phyloP scores from a whole-genome alignment of 2,888 invertebrate species.

The Lasioglossum oenotherae region DNA sequence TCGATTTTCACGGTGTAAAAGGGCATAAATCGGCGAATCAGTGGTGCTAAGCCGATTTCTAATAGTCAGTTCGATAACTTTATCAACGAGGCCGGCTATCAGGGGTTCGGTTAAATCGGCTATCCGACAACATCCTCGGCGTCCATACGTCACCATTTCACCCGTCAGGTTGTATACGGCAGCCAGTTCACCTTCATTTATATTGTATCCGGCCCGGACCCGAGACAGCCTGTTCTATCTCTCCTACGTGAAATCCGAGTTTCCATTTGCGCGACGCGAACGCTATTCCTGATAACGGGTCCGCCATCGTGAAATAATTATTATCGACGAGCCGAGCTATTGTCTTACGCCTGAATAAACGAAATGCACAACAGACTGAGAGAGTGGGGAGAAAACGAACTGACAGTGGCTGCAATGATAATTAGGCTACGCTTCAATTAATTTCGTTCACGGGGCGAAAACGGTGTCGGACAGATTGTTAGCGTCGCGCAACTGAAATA shows the following conservation, averaged over 20 bases:
- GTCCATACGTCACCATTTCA: constrained; percentile 11
- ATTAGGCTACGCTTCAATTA: constrained; percentile 76
- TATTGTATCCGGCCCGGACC: neutral
- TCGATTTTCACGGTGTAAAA: neutral
- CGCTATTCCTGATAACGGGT: constrained; percentile 6
- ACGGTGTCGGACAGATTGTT: constrained; percentile 63
- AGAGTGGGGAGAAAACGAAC: neutral
- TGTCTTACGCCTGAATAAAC: constrained; percentile 48
- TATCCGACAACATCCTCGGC: neutral
- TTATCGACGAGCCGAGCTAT: constrained; percentile 31
- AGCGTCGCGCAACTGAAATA: constrained; percentile 74
- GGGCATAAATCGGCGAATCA: constrained; percentile 11
- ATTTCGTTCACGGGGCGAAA: constrained; percentile 72
- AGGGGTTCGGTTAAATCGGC: neutral
- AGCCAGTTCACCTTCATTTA: constrained; percentile 17
- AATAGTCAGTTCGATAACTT: constrained; percentile 11
- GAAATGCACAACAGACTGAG: constrained; percentile 19
- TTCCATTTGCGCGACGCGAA: neutral
- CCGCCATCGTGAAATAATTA: constrained; percentile 44
- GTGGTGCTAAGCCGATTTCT: constrained; percentile 6
- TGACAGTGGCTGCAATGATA: constrained; percentile 69
- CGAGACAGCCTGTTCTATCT: neutral
- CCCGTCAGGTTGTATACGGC: neutral
- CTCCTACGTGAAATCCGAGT: neutral
- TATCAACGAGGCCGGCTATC: neutral